Evolutionary conservation across 2,888 invertebrate genomes (phyloP), one percentile per base, ranked within the genome.

Genomic region (Didymodactylos carnosus): DNA sequence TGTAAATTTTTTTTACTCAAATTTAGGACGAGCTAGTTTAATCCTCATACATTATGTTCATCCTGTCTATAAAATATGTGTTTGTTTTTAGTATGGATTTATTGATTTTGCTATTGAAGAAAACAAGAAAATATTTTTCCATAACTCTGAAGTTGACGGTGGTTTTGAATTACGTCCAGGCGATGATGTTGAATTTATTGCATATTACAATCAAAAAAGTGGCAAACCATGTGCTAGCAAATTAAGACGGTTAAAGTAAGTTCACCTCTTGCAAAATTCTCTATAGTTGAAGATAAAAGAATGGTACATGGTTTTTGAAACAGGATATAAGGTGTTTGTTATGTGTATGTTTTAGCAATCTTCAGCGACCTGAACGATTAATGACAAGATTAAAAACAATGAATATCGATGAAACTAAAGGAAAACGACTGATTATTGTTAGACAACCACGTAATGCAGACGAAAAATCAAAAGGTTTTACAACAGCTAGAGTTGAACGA

Each of bases 121-220:
- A 23, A 53, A 39, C 19, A 74, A 74, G 11, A 74, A 53, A 51
- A 23, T 74, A 35, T 74, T 74, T 53, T 74, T 74, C 29, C 71
- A 74, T 69, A 39, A 53, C 16, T 71, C 71, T 19, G 74, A 74
- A 43, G 5, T 73, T n/a, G 35, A 62, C 4, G 62, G 62, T 16
- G 62, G 62, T 2, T 35, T 62, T 62, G 62, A 62, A 16, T 35
- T 62, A n/a, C 51, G 71, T 25, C 10, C 53, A 14, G 74, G 74
- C 25, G 74, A 74, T 69, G 74, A 74, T 13, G 74, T 74, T 16
- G 74, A 74, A 69, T 74, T 74, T 49, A 25, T 62, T 13, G n/a
- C 51, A 14, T 71, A 51, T 27, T 39, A 74, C 53, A 71, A 71
- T 46, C 16, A 19, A 7, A 71, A 71, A 43, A 74, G 29, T 35